Percentiles rank a stretch among this genome's conserved stretches.
Evolutionary conservation across 2,113 vertebrate genomes (phyloP).

Genomic region (Halcyon malimbica): DNA sequence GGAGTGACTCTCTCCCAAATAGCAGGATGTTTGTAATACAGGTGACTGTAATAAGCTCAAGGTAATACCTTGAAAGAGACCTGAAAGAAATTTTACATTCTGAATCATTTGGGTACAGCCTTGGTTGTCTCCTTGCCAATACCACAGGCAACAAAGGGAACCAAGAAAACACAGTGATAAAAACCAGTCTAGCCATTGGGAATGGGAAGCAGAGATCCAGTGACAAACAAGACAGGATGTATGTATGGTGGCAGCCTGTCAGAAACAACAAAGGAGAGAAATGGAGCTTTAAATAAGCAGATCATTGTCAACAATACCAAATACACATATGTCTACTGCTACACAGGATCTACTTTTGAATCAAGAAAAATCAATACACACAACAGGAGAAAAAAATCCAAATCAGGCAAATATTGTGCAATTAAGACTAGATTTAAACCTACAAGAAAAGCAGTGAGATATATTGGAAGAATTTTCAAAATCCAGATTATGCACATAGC

Average conservation of each 20-base stretch:
- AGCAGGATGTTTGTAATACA: not conserved
- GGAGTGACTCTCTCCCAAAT: not conserved
- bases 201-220: not conserved
- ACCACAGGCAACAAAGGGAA: not conserved
- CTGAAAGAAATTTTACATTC: not conserved
- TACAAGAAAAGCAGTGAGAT: not conserved
- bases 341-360: not conserved
- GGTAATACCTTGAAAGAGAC: not conserved
- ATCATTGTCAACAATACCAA: rapidly evolving
- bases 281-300: not conserved
- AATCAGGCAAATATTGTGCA: not conserved
- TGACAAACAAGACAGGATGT: not conserved
- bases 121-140: not conserved
- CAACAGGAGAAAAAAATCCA: not conserved
- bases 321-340: not conserved
- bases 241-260: not conserved
- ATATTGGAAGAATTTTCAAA: not conserved
- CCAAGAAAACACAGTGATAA: not conserved
- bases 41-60: not conserved
- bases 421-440: not conserved
- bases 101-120: not conserved
- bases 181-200: not conserved
- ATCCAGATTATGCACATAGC: not conserved
- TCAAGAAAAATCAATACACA: not conserved
- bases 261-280: not conserved